A percentile compares a stretch with the other conserved stretches of the same genome.
These are phyloP conservation scores for Aromia moschata DNA, from an alignment of 2,888 invertebrate genomes.

Conservation along the genomic window DNA sequence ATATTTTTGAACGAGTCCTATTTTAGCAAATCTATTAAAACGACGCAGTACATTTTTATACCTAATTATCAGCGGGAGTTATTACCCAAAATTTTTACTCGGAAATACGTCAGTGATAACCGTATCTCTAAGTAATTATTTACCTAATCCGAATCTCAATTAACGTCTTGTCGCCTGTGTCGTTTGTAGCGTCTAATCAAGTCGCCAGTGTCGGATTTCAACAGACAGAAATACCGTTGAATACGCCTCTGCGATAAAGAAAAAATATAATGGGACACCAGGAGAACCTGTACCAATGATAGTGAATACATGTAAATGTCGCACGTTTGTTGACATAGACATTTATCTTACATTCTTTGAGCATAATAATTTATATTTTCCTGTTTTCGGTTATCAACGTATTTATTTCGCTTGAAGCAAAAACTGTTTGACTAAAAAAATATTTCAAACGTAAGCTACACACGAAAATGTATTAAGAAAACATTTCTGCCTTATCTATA, in stretches of 20 bases:
- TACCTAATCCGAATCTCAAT: neutral
- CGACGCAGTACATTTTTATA: too few relatives aligned
- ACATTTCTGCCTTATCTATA: too few relatives aligned
- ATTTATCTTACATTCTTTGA: neutral
- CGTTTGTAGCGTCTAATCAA: neutral
- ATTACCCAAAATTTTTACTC: neutral
- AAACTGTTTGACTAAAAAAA: too few relatives aligned
- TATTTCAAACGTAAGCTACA: too few relatives aligned
- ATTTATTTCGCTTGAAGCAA: too few relatives aligned
- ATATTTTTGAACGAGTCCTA: too few relatives aligned
- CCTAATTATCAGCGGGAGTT: too few relatives aligned
- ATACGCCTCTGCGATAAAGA: neutral
- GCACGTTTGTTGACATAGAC: neutral
- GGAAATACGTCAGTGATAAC: constrained; percentile 10
- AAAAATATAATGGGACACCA: neutral
- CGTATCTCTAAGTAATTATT: constrained; percentile 8
- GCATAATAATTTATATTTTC: neutral
- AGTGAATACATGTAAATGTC: neutral
- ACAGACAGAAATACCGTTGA: constrained; percentile 1
- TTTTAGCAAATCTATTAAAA: too few relatives aligned
- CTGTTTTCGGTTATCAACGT: neutral
- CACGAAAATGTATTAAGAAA: too few relatives aligned
- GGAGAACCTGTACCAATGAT: neutral
- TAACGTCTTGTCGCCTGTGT: neutral
- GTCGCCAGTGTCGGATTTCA: constrained; percentile 1